Base-by-base conservation (phyloP, 2,888 invertebrate genomes). In the Creontiades dilutus region DNA sequence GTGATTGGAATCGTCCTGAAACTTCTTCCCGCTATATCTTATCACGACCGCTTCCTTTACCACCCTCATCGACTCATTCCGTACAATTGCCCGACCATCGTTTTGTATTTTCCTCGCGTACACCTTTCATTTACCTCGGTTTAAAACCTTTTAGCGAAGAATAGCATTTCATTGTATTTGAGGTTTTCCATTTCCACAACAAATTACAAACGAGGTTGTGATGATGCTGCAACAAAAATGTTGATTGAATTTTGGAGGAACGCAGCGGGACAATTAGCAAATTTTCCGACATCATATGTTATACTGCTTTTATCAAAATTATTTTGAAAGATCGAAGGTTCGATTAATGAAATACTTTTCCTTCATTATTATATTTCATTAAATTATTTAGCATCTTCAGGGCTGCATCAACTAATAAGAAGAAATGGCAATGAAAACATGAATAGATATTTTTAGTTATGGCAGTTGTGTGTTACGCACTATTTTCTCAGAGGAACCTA, bases 51-150 rank as follows among this genome's bases (percentile, higher is more conserved):
- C 11, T 12, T 37, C 37, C 37, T 12, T 12, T 19, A 23, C 68
- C 68, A 23, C 68, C 23, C 68, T 23, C 5, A 11, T 9, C 23
- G 19, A 52, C 23, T 61, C 68, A 11, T 68, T 68, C 68, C 23
- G 23, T 12, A 68, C 23, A 68, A 68, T 68, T 68, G 68, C 23
- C 68, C 23, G 12, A 19, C 23, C 19, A 7, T 68, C 68, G 68
- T 23, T 68, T 68, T 23, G 68, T 68, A 68, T 68, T 68, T 68
- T 19, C 23, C 68, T 19, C 68, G 68, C 68, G 68, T 68, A 68
- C 68, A 23, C 68, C 68, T 68, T 68, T 68, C 68, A 68, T 68
- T 68, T 68, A 68, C 23, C 23, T n/a, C 23, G 68, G 68, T 68
- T 68, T 68, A 19, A 68, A 23, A 68, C 68, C 19, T 9, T 68